Evolutionary conservation across 2,888 invertebrate genomes (phyloP), one percentile per base, ranked within the genome.

Genomic region (Drosophila buzzatii): DNA sequence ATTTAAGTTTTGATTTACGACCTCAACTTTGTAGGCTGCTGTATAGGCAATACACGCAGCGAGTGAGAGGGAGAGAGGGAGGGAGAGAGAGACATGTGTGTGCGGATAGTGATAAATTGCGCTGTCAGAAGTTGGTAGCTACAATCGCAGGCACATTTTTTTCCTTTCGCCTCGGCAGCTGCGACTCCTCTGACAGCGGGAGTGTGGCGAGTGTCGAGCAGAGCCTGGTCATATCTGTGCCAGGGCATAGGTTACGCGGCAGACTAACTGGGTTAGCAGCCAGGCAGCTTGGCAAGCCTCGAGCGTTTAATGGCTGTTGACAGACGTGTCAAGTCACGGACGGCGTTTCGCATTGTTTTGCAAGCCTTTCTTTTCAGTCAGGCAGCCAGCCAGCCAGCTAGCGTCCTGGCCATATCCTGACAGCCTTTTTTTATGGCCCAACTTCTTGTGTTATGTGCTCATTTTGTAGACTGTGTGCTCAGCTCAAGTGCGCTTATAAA

Each of bases 1-100:
- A 91, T 91, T 90, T 91, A 89, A 90, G 83, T 89, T 90, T 91
- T 90, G 91, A 91, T 91, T 91, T 90, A 91, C 89, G 90, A 90
- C 79, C 82, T 79, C 76, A 88, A 90, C 85, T 85, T 83, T 79
- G 76, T 88, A 89, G 89, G 90, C 87, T 78, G 82, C 85, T 70
- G 69, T 84, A 86, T 81, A 79, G 87, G 82, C 89, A 82, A 69
- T 86, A 74, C 74, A 70, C 57, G 44, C 56, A 57, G 70, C 52
- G 33, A 23, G 1, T 8, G 8, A 23, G 14, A 51, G 61, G 23
- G 42, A 56, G 61, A 47, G 23, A 12, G 57, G 70, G 58, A 63
- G 69, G 59, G 63, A 51, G 20, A 12, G 59, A 70, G 61, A 70
- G 69, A 58, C 31, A 79, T 68, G 71, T 56, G 70, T 68, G 81